A percentile compares a stretch with the other conserved stretches of the same genome.
phyloP scores from a whole-genome alignment of 2,797 vertebrate species.

The Sebastes miniatus region DNA sequence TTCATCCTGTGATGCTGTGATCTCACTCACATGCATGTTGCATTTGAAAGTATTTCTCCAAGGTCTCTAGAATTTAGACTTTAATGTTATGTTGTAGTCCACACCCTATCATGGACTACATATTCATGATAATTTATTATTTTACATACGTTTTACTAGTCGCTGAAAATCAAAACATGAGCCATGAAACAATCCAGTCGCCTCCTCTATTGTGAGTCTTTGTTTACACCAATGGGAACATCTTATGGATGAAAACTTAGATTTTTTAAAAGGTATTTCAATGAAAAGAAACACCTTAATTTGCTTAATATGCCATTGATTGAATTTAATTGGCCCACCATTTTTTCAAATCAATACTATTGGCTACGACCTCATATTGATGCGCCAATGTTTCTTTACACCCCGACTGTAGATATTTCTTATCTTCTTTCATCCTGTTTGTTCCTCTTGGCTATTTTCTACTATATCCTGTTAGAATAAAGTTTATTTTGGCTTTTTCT shows the following conservation, averaged over 20 bases:
- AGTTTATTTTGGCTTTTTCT: conserved; percentile 50
- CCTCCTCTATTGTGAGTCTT: not conserved
- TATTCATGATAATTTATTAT: not conserved
- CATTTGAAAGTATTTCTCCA: not conserved
- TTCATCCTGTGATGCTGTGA: not conserved
- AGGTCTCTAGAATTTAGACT: not conserved
- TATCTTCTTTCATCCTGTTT: conserved; percentile 19
- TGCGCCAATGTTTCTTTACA: not conserved
- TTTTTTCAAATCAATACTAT: conserved; percentile 8
- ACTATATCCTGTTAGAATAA: conserved; percentile 18
- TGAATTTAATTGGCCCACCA: not conserved
- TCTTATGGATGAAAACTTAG: not conserved
- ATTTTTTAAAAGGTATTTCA: not conserved
- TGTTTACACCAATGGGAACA: not conserved
- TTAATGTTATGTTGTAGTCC: not conserved
- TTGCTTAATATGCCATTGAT: not conserved
- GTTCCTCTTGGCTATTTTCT: conserved; percentile 25
- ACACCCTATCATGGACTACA: not conserved
- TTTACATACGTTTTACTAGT: not conserved
- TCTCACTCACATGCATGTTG: not conserved
- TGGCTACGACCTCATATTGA: not conserved
- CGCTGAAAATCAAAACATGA: not conserved
- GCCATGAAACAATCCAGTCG: not conserved
- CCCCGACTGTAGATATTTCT: not conserved
- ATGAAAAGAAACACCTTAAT: not conserved